Conservation (phyloP, 2,888 invertebrate species). For the Rhimphoctona megacephalus region DNA sequence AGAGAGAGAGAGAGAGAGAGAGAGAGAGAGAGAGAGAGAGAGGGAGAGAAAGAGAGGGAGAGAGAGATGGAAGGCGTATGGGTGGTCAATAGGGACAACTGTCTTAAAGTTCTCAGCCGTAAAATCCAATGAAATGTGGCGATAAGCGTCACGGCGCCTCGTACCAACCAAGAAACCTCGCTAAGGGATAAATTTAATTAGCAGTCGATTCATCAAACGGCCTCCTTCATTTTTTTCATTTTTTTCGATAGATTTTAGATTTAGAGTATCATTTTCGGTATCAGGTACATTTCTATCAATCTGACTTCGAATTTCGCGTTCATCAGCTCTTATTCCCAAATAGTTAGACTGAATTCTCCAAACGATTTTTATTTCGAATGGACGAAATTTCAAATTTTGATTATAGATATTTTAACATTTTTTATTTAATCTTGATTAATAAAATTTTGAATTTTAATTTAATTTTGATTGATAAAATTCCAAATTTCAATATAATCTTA, state of each 20-base stretch:
- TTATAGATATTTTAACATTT: too few species aligned
- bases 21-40: conserved; percentile 17
- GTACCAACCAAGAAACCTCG: conserved; percentile 51
- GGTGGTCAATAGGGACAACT: conserved; percentile 79
- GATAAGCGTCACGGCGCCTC: conserved; percentile 79
- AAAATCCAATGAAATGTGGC: conserved; percentile 81
- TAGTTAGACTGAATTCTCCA: not conserved
- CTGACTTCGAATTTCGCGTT: not conserved
- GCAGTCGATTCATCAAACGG: conserved; percentile 44
- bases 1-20: conserved; percentile 9
- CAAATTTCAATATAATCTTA: too few species aligned
- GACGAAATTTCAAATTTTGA: too few species aligned
- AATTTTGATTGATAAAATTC: too few species aligned
- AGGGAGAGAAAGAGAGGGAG: conserved; percentile 11
- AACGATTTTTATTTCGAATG: not conserved
- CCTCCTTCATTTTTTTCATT: not conserved
- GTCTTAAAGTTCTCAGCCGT: conserved; percentile 80
- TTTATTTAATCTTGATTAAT: too few species aligned
- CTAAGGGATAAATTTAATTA: conserved; percentile 59
- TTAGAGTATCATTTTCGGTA: not conserved
- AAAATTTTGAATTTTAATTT: too few species aligned
- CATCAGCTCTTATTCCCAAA: not conserved
- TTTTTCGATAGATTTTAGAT: not conserved
- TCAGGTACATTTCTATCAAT: not conserved
- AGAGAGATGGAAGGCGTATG: conserved; percentile 1